Evolutionary conservation across 2,113 vertebrate species (phyloP).

Genomic region (Chamaea fasciata): DNA sequence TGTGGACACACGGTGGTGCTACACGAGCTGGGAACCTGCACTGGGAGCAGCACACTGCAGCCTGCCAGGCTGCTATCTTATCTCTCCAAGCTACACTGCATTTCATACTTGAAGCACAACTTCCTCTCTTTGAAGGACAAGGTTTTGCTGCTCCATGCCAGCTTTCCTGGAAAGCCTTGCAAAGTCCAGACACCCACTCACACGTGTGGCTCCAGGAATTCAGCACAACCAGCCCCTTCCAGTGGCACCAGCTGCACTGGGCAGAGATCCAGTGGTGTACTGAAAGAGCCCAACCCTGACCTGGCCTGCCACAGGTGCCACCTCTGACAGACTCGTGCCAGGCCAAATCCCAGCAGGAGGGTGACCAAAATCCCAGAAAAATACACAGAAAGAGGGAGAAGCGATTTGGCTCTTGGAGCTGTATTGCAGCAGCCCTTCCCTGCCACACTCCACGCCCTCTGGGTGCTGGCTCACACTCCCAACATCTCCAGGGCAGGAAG

Average conservation of each 20-base stretch:
- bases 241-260: neutral
- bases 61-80: neutral
- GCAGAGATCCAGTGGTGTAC: neutral
- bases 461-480: neutral
- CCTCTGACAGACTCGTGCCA: neutral
- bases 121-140: neutral
- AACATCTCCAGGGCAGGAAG: neutral
- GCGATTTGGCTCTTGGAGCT: neutral
- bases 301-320: neutral
- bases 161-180: neutral
- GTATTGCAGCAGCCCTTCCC: neutral
- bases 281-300: neutral
- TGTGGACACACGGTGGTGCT: slow-evolving; percentile 67
- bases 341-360: neutral
- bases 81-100: neutral
- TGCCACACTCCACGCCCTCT: neutral
- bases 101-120: neutral
- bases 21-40: neutral
- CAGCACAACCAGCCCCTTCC: neutral
- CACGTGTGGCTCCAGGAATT: neutral
- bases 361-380: neutral
- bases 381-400: neutral
- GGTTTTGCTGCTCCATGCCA: neutral
- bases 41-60: neutral
- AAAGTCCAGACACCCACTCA: neutral